Evolutionary conservation across 2,113 vertebrate species (phyloP), one percentile per base, ranked within the genome.

Genomic region (Galbula dea): DNA sequence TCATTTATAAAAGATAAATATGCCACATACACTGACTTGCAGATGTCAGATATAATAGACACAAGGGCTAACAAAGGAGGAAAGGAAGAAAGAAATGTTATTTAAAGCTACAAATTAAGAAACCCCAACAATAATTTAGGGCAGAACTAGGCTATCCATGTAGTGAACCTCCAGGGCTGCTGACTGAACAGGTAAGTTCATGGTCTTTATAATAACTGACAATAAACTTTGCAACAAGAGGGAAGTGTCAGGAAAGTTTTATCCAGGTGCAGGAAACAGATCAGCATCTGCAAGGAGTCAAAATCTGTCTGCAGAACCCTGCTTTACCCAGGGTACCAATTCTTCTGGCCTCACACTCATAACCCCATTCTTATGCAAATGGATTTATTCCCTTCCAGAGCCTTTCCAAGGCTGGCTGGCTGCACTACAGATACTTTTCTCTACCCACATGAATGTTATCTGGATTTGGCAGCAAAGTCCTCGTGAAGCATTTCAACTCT

Each of bases 11-110:
- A 62, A 63, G 23, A n/a, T 29, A 30, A 48, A 43, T 51, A 13
- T 24, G 36, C 4, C 6, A 6, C 12, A 12, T 12, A 13, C 2
- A 3, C 30, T 57, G 72, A 67, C 19, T 7, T 5, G 22, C 0
- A 51, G 45, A 18, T 39, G 39, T 22, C 69, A 51, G 27, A 36
- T 43, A 12, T 17, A 82, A 74, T 2, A 71, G 41, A 72, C 14
- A 17, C 13, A 69, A 55, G 41, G 34, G 30, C 34, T 83, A 41
- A 13, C 45, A 48, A 19, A 67, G 30, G 75, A 22, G 83, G 51
- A 15, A 72, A n/a, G 69, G 74, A 63, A n/a, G 69, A 77, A 63
- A n/a, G 65, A 77, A 62, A 82, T 7, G 26, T 26, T 65, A 34
- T 21, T 19, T 45, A 69, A 71, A 88, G 20, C 36, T 27, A 30